Evolutionary conservation across 2,113 vertebrate species (phyloP).

Genomic region (Petrocephalus zakoni): DNA sequence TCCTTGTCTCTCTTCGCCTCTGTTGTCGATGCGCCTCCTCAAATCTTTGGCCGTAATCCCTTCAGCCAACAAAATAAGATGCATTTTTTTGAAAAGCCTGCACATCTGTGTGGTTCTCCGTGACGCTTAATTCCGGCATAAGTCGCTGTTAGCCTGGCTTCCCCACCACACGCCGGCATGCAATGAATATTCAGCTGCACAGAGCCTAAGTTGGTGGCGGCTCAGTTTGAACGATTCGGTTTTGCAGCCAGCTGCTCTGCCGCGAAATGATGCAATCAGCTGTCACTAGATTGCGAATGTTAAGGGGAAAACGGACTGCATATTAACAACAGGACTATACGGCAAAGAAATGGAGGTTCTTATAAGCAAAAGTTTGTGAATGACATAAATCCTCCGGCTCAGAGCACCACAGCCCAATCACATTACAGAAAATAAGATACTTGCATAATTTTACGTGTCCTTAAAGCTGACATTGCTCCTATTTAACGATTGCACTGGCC

Average conservation of each 20-base stretch:
- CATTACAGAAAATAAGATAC: background rate
- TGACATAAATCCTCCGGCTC: background rate
- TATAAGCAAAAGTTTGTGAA: background rate
- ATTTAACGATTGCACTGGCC: background rate
- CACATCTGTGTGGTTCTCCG: slow-evolving; percentile 63
- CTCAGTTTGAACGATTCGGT: background rate
- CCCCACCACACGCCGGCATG: background rate
- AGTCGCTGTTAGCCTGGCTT: slow-evolving; percentile 49
- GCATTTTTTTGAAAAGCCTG: slow-evolving; percentile 48
- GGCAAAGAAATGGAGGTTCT: background rate
- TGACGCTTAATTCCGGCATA: slow-evolving; percentile 54
- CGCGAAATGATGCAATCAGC: background rate
- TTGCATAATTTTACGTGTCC: background rate
- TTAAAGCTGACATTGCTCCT: background rate
- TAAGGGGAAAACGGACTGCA: background rate
- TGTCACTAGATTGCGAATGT: background rate
- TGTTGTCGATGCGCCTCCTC: slow-evolving; percentile 56
- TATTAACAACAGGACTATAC: background rate
- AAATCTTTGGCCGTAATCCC: slow-evolving; percentile 55
- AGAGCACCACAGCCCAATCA: background rate
- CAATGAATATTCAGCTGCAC: slow-evolving; percentile 65
- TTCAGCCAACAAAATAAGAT: slow-evolving; percentile 60
- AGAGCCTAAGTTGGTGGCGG: slow-evolving; percentile 30
- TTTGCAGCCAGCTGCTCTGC: background rate
- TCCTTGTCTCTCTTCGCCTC: slow-evolving; percentile 33